Evolutionary conservation across 2,888 invertebrate genomes (phyloP).

Genomic region (Cantharis rustica): DNA sequence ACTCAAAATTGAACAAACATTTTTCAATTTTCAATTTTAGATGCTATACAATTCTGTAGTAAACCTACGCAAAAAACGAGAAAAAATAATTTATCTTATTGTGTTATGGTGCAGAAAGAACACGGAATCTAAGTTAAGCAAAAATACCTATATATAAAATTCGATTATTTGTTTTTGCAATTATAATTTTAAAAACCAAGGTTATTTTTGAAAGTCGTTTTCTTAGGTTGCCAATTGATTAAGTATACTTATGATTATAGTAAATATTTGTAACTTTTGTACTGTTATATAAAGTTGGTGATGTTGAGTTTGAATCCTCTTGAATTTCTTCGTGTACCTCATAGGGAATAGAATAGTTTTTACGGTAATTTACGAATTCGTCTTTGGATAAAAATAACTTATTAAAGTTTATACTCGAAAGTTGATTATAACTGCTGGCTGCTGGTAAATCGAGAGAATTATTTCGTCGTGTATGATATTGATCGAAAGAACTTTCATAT

Average conservation of each 20-base stretch:
- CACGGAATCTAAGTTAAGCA: too few species aligned
- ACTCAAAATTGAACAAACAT: too few species aligned
- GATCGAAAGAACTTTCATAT: neutral
- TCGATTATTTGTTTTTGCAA: too few species aligned
- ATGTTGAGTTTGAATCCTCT: neutral
- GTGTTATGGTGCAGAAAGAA: too few species aligned
- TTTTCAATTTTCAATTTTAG: too few species aligned
- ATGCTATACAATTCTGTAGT: too few species aligned
- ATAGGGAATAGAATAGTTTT: neutral
- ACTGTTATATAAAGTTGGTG: neutral
- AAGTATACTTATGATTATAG: neutral
- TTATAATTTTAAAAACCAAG: too few species aligned
- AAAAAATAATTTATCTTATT: too few species aligned
- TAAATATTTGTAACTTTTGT: neutral
- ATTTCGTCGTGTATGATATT: neutral
- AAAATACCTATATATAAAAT: neutral
- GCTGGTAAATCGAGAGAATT: neutral
- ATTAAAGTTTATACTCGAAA: neutral
- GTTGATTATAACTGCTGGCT: neutral
- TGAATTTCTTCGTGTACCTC: neutral
- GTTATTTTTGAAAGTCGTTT: too few species aligned
- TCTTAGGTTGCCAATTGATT: neutral
- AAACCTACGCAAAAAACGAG: too few species aligned
- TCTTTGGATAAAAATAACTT: neutral
- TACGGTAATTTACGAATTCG: neutral